Evolutionary conservation across 2,113 vertebrate genomes (phyloP), one percentile per base, ranked within the genome.

Genomic region (Odocoileus virginianus): DNA sequence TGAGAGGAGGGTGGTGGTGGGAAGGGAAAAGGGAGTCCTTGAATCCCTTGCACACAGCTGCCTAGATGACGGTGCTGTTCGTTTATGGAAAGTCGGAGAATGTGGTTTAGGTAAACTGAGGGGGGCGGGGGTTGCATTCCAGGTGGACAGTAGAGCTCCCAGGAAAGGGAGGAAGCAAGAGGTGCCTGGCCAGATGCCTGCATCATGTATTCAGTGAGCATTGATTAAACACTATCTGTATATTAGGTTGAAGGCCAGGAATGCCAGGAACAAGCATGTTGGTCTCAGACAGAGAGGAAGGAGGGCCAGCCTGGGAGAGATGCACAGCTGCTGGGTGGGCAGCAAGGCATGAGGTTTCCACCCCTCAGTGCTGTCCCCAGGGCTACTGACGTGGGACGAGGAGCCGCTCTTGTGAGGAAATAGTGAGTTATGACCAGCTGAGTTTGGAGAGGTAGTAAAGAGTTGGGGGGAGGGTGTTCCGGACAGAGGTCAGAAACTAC

Each of bases 151-250:
- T n/a, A 71, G 54, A 45, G 27, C 19, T 43, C 25, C 50, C 19
- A 11, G 61, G 64, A n/a, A 55, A 71, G 84, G n/a, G 40, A 55
- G 30, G 64, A 93, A 87, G 40, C 58, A 25, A 61, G n/a, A 11
- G 33, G 58, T 50, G 90, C 27, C 50, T 36, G 55, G 76, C 57
- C 58, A 97, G 45, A 6, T 52, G 15, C 8, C 64, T 45, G 36
- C 36, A 3, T 61, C 33, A 21, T 82, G 60, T 60, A 81, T 92
- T 83, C 64, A 74, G 19, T 40, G 47, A 60, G 16, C 45, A 43
- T 21, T 97, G 86, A 58, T 82, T 64, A 54, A 97, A n/a, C 87
- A 71, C 30, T 30, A 25, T 45, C 67, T 83, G 61, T 74, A 85
- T 64, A 30, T 57, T 33, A 47, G 71, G 27, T 33, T 36, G 83